phyloP scores from a whole-genome alignment of 64 coral and sea anemone species.

The Montipora capricornis region DNA sequence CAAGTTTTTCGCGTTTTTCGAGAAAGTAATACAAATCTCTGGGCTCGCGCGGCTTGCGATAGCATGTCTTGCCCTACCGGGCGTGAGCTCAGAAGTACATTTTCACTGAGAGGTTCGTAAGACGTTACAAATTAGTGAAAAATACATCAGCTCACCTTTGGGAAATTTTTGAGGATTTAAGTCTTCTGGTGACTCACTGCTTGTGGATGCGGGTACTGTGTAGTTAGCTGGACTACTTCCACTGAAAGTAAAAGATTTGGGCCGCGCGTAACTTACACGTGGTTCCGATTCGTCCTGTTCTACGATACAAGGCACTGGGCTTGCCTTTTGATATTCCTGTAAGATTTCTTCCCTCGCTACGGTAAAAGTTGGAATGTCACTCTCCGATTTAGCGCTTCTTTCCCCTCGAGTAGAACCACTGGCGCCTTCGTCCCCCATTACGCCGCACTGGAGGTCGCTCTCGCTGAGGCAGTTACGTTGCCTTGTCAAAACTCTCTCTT shows the following conservation, averaged over 20 bases:
- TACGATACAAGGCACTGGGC: background rate
- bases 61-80: too few relatives aligned
- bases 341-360: background rate
- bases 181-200: conserved; percentile 12
- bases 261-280: background rate
- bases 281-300: background rate
- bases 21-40: too few relatives aligned
- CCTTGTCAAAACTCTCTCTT: background rate
- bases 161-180: background rate
- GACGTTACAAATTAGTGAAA: background rate
- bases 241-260: background rate
- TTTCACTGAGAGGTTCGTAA: too few relatives aligned
- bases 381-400: conserved; percentile 22
- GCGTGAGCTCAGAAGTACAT: too few relatives aligned
- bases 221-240: background rate
- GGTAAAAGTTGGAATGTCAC: background rate
- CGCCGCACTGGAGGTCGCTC: background rate
- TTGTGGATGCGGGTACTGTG: background rate
- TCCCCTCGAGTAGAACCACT: background rate
- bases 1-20: too few relatives aligned
- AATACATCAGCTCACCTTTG: conserved; percentile 2
- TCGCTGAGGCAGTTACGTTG: conserved; percentile 17
- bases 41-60: too few relatives aligned
- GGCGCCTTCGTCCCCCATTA: background rate
- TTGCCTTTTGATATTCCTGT: background rate